Conservation (phyloP, 92 coral and sea anemone species). For the Bergia puertoricense region DNA sequence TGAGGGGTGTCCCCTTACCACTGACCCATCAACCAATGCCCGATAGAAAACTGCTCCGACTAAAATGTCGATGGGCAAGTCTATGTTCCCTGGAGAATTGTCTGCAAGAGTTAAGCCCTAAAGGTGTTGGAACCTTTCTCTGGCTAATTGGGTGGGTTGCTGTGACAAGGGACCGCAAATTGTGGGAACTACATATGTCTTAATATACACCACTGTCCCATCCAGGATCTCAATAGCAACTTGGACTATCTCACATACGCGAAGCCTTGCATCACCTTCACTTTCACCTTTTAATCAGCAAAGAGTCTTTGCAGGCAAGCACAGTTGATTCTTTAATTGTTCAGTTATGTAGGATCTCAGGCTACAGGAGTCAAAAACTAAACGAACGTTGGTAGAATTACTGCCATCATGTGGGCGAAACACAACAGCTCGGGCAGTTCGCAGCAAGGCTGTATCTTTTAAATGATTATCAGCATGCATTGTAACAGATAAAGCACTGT, state of each 20-base stretch:
- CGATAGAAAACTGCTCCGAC: background rate
- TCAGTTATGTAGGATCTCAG: background rate
- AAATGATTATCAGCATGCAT: background rate
- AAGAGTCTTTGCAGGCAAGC: background rate
- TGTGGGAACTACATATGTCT: background rate
- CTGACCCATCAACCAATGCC: background rate
- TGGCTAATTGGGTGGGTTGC: background rate
- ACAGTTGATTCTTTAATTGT: background rate
- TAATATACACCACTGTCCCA: background rate
- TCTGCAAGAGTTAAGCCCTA: background rate
- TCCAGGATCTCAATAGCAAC: background rate
- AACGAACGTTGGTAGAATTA: background rate
- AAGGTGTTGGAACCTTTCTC: background rate
- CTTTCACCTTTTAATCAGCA: background rate
- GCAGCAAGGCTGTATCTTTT: background rate
- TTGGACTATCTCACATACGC: conserved; percentile 2
- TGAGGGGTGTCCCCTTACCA: background rate
- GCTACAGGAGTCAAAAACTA: conserved; percentile 5
- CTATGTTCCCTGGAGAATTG: background rate
- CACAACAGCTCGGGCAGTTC: background rate
- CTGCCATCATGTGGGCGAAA: background rate
- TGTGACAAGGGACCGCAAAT: background rate
- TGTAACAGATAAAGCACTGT: background rate
- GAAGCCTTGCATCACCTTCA: background rate
- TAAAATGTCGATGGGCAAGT: background rate